These are phyloP conservation scores for Melanotus villosus DNA, from an alignment of 2,888 invertebrate species.

Conservation along the genomic window DNA sequence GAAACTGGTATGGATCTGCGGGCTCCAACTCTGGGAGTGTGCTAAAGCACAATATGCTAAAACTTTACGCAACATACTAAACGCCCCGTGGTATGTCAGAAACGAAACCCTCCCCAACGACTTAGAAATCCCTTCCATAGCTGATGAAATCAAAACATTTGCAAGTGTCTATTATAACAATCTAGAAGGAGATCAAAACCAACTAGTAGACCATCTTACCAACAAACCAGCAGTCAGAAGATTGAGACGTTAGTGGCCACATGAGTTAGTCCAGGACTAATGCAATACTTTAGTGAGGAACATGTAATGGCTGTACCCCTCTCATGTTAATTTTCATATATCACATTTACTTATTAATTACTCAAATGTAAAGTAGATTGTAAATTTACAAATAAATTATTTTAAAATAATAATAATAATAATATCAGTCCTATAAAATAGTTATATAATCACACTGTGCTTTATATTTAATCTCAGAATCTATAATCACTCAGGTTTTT, in stretches of 20 bases:
- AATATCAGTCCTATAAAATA: too few relatives aligned
- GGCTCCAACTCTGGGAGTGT: not conserved
- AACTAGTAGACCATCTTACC: not conserved
- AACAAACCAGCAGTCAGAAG: not conserved
- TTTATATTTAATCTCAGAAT: too few relatives aligned
- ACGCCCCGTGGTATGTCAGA: not conserved
- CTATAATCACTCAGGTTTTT: too few relatives aligned
- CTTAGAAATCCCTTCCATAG: not conserved
- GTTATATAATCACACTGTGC: too few relatives aligned
- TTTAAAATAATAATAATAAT: too few relatives aligned
- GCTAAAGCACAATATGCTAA: too few relatives aligned
- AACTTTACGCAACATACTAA: too few relatives aligned
- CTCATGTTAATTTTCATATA: not conserved
- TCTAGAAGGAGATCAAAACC: not conserved
- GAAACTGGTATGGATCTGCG: too few relatives aligned
- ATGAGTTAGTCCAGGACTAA: not conserved
- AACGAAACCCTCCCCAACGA: not conserved
- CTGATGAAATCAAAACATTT: not conserved
- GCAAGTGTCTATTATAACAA: not conserved
- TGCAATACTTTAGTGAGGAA: not conserved
- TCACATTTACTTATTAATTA: not conserved
- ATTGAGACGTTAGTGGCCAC: slow-evolving; percentile 2
- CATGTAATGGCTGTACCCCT: not conserved
- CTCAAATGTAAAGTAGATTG: not conserved
- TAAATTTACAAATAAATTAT: too few relatives aligned